These are phyloP conservation scores for Burhinus bistriatus DNA, from an alignment of 2,113 vertebrate genomes.

Conservation along the genomic window DNA sequence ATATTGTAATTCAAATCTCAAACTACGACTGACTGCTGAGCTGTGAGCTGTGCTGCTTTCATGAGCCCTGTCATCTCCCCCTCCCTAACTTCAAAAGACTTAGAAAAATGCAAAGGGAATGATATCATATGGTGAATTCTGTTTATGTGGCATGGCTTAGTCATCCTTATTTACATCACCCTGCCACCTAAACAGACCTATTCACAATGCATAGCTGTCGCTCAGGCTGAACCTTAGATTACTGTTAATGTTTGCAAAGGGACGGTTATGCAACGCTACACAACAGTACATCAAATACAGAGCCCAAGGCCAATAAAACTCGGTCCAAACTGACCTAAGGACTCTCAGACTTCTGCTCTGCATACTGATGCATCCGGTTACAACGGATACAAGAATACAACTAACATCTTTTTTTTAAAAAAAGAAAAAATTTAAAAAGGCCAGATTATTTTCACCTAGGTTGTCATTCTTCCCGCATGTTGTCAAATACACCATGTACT, in stretches of 20 bases:
- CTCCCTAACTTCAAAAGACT: conserved; percentile 42
- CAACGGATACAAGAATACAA: background rate
- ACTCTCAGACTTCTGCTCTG: background rate
- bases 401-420: background rate
- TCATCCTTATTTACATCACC: conserved; percentile 19
- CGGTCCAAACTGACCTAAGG: background rate
- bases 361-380: background rate
- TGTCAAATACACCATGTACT: background rate
- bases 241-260: background rate
- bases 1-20: conserved; percentile 53
- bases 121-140: conserved; percentile 41
- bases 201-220: background rate
- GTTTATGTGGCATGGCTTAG: conserved; percentile 17
- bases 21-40: conserved; percentile 40
- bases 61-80: background rate
- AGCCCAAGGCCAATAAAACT: background rate
- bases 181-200: conserved; percentile 31
- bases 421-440: background rate
- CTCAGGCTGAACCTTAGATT: conserved; percentile 3
- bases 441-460: background rate
- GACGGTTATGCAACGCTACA: background rate
- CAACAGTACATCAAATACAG: background rate
- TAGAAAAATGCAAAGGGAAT: conserved; percentile 38
- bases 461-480: background rate
- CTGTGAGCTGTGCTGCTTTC: conserved; percentile 24